Base-by-base conservation (phyloP, 2,888 invertebrate genomes). In the Hemithea aestivaria region DNA sequence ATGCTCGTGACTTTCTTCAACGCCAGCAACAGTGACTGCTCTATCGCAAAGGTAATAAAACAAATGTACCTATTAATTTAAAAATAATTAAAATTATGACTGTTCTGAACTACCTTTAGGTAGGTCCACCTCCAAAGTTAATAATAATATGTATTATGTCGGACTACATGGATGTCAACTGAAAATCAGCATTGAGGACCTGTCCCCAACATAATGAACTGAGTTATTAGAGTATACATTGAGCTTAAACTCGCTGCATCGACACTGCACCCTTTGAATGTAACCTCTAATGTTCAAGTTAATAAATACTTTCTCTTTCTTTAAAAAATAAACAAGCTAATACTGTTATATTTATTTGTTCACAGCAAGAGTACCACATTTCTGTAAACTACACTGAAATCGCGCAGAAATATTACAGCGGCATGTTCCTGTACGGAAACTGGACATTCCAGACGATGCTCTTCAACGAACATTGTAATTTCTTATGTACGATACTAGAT, bases 401-500 rank as follows among this genome's bases (percentile, higher is more conserved):
- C 5, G 7, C 43, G 2, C 26, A 31, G 5, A 45, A 40, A 2
- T 54, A 45, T 12, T 52, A 50, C 12, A 41, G 37, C 3, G 47
- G 47, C 2, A 44, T 29, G 35, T 45, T 41, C 12, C 6, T 49
- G 7, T 52, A 49, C 16, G 52, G 52, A 2, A 33, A 44, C n/a
- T 51, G 49, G 40, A 35, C 48, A 5, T 45, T 40, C 20, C 43
- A 24, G 8, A 11, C 45, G 1, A 27, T 34, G 7, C 39, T 56
- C 2, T 53, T 37, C 20, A 42, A 23, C 2, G 47, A 51, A 7
- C n/a, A 40, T 6, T 53, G 53, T 10, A 56, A 53, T 22, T 43
- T 56, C 16, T n/a, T 29, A 2, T 35, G 36, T 7, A 6, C 26
- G 2, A 3, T 7, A 20, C 2, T 35, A 8, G 34, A 34, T 8